Conservation (phyloP, 2,888 invertebrate species). For the Pristionchus mayeri region DNA sequence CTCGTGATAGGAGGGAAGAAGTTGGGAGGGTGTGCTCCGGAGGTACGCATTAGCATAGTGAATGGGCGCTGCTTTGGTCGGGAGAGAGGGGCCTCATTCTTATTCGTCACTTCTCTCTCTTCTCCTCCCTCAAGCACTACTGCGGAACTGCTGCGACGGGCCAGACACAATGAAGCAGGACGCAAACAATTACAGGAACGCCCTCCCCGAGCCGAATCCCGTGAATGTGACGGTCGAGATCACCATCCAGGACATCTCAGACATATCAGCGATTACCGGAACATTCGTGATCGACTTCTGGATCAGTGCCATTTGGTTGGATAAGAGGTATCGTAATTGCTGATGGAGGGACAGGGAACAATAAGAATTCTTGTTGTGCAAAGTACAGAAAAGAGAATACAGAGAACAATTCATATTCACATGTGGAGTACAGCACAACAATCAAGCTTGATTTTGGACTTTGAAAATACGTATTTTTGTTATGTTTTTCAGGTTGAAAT, state of each 20-base stretch:
- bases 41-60: constrained; percentile 23
- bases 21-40: background rate
- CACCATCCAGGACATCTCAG: constrained; percentile 74
- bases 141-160: background rate
- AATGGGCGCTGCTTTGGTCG: constrained; percentile 13
- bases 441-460: too few species aligned
- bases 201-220: constrained; percentile 73
- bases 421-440: too few species aligned
- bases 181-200: constrained; percentile 65
- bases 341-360: too few species aligned
- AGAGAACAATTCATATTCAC: too few species aligned
- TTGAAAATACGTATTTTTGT: too few species aligned
- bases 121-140: background rate
- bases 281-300: constrained; percentile 74
- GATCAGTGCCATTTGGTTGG: constrained; percentile 75
- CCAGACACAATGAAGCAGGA: background rate
- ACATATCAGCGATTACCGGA: constrained; percentile 73
- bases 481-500: constrained; percentile 61
- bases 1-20: constrained; percentile 11
- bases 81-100: constrained; percentile 27
- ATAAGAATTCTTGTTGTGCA: too few species aligned
- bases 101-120: constrained; percentile 31
- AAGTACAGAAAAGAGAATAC: too few species aligned
- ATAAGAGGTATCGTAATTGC: constrained; percentile 64
- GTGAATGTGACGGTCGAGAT: constrained; percentile 73